Evolutionary conservation across 64 coral and sea anemone genomes (phyloP), one percentile per base, ranked within the genome.

Genomic region (Pachyseris speciosa): DNA sequence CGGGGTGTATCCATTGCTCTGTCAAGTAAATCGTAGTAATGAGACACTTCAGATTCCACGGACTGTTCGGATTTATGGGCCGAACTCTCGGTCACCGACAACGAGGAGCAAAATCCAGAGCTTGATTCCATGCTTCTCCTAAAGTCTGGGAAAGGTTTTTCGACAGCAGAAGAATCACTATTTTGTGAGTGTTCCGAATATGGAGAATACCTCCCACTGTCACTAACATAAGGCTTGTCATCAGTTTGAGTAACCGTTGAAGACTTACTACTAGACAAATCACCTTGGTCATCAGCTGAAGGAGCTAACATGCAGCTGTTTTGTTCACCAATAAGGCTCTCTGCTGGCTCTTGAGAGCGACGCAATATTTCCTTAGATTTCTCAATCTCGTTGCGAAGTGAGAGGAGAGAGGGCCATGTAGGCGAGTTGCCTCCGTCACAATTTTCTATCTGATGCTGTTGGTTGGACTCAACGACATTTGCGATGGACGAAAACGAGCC

Each of bases 21-120:
- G 2, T 41, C 53, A 27, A 81, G 51, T 38, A 81, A 61, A 12
- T 81, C 77, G n/a, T 81, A 81, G 40, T 81, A 81, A 37, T 40
- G 77, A 2, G 77, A 81, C 1, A 57, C 51, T 7, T 63, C 20
- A 11, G 77, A 81, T 5, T 63, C 77, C 13, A 26, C 8, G 7
- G 51, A 27, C 33, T 24, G 15, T 22, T 81, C 77, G 0, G 52
- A 12, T 61, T 16, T n/a, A 25, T 16, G 32, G 30, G 16, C 40
- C 15, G 34, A 41, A 40, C 6, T 39, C 20, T 40, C 77, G 19
- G 36, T 63, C 15, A 7, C 53, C 2, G 10, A 8, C 12, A 40
- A 58, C 2, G 53, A 81, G 34, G 77, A 81, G 27, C 77, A 40
- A 57, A 33, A 81, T 24, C 53, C 34, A 63, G 30, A 81, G 20